Evolutionary conservation across 2,888 invertebrate genomes (phyloP).

Genomic region (Chalcis sispes): DNA sequence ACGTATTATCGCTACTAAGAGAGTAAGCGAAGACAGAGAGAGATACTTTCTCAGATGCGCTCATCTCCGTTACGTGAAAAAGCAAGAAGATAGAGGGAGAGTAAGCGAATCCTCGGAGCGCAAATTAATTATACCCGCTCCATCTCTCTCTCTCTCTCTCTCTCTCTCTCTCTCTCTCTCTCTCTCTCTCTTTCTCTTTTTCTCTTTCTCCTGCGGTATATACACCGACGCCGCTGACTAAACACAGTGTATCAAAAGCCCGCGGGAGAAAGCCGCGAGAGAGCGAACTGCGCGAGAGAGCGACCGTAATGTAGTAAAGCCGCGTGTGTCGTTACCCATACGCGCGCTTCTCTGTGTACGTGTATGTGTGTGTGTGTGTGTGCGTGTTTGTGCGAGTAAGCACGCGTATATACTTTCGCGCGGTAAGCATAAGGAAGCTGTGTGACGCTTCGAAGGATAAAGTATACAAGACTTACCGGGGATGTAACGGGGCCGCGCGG

Average conservation of each 20-base stretch:
- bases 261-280: constrained; percentile 33
- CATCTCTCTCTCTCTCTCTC: no score
- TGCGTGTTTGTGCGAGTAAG: neutral
- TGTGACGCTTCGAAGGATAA: no score
- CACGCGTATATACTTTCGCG: neutral
- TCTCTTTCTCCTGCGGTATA: no score
- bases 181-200: no score
- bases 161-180: no score
- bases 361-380: neutral
- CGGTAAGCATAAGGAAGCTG: no score
- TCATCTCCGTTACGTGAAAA: neutral
- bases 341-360: neutral
- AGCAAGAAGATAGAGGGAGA: neutral
- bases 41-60: constrained; percentile 23
- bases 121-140: constrained; percentile 50
- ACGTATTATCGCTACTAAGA: constrained; percentile 26
- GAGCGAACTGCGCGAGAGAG: no score
- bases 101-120: constrained; percentile 21
- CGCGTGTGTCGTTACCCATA: neutral
- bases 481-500: no score
- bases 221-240: constrained; percentile 32
- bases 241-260: constrained; percentile 22
- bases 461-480: no score
- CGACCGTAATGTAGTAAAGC: no score
- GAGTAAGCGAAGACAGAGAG: neutral